Base-by-base conservation (phyloP, 2,797 vertebrate species). In the Dipus sagitta region DNA sequence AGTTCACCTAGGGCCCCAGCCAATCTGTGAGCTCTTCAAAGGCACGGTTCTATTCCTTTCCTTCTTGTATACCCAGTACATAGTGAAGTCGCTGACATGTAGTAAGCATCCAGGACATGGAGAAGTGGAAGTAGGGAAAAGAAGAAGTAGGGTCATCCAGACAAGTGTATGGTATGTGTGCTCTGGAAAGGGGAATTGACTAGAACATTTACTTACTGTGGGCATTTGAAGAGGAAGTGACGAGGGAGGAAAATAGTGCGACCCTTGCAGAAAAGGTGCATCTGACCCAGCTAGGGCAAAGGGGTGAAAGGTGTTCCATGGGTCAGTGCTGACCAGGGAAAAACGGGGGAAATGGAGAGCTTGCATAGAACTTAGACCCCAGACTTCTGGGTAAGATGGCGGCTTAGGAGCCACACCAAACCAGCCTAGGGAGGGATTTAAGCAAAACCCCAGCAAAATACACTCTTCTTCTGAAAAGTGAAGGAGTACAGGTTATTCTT, bases 211-310 rank as follows among this genome's bases (percentile, higher is more conserved):
- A 3, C 15, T 62, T 86, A 83, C 52, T 82, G 8, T 67, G 21
- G 79, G n/a, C 78, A 30, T 75, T 64, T 78, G 70, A 91, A 85
- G 85, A 87, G 92, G 88, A 96, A 94, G 62, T 42, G 23, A 82
- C 8, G 24, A 81, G n/a, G 70, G 60, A 94, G 64, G 67, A 79
- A 88, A 94, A 72, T 47, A 79, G 2, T 71, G 72, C 64, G 82
- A 75, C 52, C 70, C 38, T 75, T 90, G 92, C 76, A 94, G 72
- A 89, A 95, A 96, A 85, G 28, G 70, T 67, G 0, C 34, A 10
- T 32, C 17, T 23, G 34, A 38, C 8, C 26, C 77, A 58, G 8
- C 60, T 21, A 81, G 76, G 38, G 24, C 54, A 78, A 74, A 62
- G 14, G 26, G 28, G 3, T 42, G 6, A 86, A 70, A 68, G 14